phyloP scores from a whole-genome alignment of 2,113 vertebrate species.

The Ciconia maguari region DNA sequence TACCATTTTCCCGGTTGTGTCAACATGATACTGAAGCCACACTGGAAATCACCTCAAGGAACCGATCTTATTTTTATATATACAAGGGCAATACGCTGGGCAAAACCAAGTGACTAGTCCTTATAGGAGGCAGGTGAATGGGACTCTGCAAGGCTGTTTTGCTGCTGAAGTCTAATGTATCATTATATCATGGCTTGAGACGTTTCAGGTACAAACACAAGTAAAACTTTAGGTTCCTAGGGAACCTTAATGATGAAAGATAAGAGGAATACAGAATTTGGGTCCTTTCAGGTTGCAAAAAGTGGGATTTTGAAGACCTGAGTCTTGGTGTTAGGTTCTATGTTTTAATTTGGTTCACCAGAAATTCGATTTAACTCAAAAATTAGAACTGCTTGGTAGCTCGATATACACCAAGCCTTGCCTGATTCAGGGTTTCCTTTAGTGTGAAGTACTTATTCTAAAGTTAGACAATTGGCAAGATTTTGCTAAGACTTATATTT shows the following conservation, averaged over 20 bases:
- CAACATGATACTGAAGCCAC: neutral
- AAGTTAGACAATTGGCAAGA: neutral
- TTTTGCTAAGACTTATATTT: neutral
- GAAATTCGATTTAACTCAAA: neutral
- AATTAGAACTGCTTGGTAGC: neutral
- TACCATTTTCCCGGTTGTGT: neutral
- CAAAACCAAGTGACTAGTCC: neutral
- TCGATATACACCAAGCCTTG: neutral
- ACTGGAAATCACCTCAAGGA: neutral
- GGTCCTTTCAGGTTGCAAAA: neutral
- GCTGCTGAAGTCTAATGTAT: neutral
- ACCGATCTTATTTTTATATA: neutral
- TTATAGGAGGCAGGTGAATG: neutral
- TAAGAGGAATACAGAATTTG: neutral
- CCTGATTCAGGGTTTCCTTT: neutral
- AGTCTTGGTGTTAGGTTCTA: rapidly evolving
- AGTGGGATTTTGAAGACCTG: neutral
- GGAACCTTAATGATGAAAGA: neutral
- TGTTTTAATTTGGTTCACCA: neutral
- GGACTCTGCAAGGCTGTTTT: neutral
- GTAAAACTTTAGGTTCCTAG: neutral
- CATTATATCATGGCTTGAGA: neutral
- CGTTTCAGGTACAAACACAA: neutral
- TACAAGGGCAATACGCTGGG: neutral
- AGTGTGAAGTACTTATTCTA: neutral